These are phyloP conservation scores for Proales similis DNA, from an alignment of 1,140 invertebrate species.

Conservation along the genomic window DNA sequence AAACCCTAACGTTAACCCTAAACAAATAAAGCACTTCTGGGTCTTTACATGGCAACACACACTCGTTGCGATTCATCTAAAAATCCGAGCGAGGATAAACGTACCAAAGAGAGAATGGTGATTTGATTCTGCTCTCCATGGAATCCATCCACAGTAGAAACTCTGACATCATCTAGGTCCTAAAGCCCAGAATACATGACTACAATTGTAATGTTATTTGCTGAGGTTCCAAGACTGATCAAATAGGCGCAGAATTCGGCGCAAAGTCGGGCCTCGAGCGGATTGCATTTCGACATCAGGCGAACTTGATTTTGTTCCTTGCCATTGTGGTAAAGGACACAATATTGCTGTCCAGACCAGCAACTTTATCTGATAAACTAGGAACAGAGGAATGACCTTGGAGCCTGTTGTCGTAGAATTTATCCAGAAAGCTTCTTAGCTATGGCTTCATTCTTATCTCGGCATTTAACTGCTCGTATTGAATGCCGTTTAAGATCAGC, in stretches of 20 bases:
- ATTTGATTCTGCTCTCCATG: conserved; percentile 79
- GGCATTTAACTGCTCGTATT: conserved; percentile 43
- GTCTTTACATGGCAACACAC: conserved; percentile 73
- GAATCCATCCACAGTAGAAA: conserved; percentile 50
- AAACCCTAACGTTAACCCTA: no score
- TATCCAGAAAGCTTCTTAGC: conserved; percentile 49
- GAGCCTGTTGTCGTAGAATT: conserved; percentile 49
- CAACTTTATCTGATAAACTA: conserved; percentile 43
- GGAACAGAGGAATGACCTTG: conserved; percentile 45
- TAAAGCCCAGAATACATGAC: conserved; percentile 52
- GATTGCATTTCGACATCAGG: conserved; percentile 47
- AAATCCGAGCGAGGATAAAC: conserved; percentile 72
- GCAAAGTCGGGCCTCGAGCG: conserved; percentile 47
- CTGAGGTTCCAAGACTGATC: no score
- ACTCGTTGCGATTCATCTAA: conserved; percentile 66
- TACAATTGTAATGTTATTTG: conserved; percentile 51
- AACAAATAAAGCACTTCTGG: conserved; percentile 63
- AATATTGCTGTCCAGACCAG: conserved; percentile 48
- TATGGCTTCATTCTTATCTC: conserved; percentile 55
- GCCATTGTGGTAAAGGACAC: conserved; percentile 49
- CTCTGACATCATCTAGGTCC: conserved; percentile 17
- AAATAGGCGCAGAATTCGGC: conserved; percentile 47
- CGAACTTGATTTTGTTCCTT: conserved; percentile 44
- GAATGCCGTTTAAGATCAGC: conserved; percentile 47
- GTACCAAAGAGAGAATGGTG: conserved; percentile 70